Base-by-base conservation (phyloP, 2,797 vertebrate species). In the Bradypus variegatus region DNA sequence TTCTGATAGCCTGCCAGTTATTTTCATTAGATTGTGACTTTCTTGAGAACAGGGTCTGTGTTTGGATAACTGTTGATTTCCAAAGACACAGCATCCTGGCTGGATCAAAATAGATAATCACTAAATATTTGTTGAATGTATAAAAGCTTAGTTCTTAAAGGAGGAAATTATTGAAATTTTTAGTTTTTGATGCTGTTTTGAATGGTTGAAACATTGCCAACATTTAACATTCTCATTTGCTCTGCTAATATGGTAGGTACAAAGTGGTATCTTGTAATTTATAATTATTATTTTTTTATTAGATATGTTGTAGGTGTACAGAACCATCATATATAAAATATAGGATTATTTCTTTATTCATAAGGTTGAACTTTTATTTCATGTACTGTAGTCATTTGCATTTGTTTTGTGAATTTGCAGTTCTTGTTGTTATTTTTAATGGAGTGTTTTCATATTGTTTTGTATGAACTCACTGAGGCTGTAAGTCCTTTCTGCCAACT, bases 21-120 rank as follows among this genome's bases (percentile, higher is more conserved):
- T 86, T 93, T 91, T 91, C n/a, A 55, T 91, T 90, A 89, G 38
- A 19, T 86, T 73, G 53, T 86, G 29, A 73, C 58, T 92, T 93
- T 88, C 67, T 83, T 89, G 45, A 89, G 91, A 89, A 72, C 21
- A 48, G 18, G 12, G 88, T 92, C n/a, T 76, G 3, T 85, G n/a
- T 88, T 88, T 88, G 55, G 45, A 72, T 81, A 50, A 85, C 41
- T 76, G 0, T 70, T 94, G 13, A 75, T 91, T 95, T 94, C 76
- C 18, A 79, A 76, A 89, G 33, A 78, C 58, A 29, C 41, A 45
- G 21, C 31, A 79, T 36, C 36, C 70, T 90, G 41, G 21, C 70
- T 94, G 31, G 55, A 91, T 70, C 45, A 89, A 86, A 62, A 76
- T 45, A 6, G 41, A 45, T 85, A 78, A 70, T 69, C 65, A 86